Percentiles rank a stretch among this genome's conserved stretches.
phyloP scores from a whole-genome alignment of 2,888 invertebrate genomes.

The Chironomus tentans region DNA sequence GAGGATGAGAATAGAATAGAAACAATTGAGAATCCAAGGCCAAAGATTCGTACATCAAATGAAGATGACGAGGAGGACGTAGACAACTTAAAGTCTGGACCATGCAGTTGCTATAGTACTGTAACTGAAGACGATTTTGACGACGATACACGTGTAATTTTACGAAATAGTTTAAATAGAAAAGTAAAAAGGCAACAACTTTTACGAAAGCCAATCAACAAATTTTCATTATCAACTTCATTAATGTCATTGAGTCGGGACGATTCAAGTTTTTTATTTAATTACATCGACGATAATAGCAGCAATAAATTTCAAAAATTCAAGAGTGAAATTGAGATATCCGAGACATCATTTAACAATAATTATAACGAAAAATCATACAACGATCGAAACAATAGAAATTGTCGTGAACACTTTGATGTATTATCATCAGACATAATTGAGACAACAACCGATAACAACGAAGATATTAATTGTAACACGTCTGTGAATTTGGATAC shows the following conservation, averaged over 20 bases:
- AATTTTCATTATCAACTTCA: constrained; percentile 18
- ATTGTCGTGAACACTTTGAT: background rate
- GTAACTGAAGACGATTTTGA: constrained; percentile 6
- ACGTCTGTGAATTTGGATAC: constrained; percentile 23
- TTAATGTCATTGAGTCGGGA: constrained; percentile 24
- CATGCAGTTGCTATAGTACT: constrained; percentile 22
- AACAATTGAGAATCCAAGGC: background rate
- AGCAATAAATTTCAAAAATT: constrained; percentile 9
- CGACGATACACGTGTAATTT: constrained; percentile 3
- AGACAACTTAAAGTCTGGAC: background rate
- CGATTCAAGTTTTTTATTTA: constrained; percentile 13
- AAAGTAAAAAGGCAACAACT: background rate
- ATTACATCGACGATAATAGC: constrained; percentile 17
- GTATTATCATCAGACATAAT: no score
- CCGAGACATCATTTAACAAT: constrained; percentile 9
- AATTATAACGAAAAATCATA: background rate
- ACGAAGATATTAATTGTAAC: constrained; percentile 12
- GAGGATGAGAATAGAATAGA: background rate
- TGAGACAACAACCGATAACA: constrained; percentile 1
- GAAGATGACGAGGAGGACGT: background rate
- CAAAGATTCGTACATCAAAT: background rate
- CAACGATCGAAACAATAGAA: background rate
- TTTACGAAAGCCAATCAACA: constrained; percentile 13
- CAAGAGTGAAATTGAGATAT: background rate
- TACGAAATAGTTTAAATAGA: background rate